phyloP scores from a whole-genome alignment of 1,140 invertebrate species.

The Conus ventricosus region DNA sequence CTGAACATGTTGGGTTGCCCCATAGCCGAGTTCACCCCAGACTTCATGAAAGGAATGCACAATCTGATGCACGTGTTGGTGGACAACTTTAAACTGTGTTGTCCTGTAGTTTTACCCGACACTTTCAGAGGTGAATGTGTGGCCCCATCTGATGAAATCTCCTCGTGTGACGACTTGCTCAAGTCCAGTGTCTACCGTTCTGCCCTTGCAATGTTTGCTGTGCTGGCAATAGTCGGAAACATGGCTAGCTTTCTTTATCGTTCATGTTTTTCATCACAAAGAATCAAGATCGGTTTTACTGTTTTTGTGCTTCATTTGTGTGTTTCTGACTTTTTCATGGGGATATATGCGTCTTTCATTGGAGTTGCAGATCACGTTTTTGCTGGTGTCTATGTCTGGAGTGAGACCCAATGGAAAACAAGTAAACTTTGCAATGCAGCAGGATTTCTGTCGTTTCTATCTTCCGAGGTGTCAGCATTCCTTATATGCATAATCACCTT shows the following conservation, averaged over 20 bases:
- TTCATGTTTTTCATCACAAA: neutral
- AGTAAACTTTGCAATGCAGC: slow-evolving; percentile 53
- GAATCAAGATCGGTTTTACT: slow-evolving; percentile 42
- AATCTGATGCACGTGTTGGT: neutral
- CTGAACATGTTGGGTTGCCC: neutral
- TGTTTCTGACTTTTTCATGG: slow-evolving; percentile 63
- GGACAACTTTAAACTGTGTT: slow-evolving; percentile 25
- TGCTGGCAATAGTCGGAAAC: slow-evolving; percentile 49
- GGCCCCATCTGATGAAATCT: neutral
- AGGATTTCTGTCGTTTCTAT: slow-evolving; percentile 58
- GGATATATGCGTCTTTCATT: slow-evolving; percentile 63
- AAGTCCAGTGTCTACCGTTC: slow-evolving; percentile 31
- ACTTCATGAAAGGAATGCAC: neutral
- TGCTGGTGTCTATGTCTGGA: slow-evolving; percentile 52
- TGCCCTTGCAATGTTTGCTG: slow-evolving; percentile 45
- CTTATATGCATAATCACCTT: slow-evolving; percentile 51
- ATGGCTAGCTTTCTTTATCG: slow-evolving; percentile 44
- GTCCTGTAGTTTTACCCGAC: slow-evolving; percentile 33
- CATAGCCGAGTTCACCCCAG: neutral
- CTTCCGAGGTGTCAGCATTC: slow-evolving; percentile 57
- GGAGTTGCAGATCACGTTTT: slow-evolving; percentile 58
- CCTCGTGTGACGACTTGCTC: slow-evolving; percentile 38
- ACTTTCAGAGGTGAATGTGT: slow-evolving; percentile 17
- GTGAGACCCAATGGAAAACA: slow-evolving; percentile 53
- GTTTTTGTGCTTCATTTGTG: slow-evolving; percentile 56